Percentiles rank a stretch among this genome's conserved stretches.
Evolutionary conservation across 2,113 vertebrate genomes (phyloP).

Genomic region (Cariama cristata): DNA sequence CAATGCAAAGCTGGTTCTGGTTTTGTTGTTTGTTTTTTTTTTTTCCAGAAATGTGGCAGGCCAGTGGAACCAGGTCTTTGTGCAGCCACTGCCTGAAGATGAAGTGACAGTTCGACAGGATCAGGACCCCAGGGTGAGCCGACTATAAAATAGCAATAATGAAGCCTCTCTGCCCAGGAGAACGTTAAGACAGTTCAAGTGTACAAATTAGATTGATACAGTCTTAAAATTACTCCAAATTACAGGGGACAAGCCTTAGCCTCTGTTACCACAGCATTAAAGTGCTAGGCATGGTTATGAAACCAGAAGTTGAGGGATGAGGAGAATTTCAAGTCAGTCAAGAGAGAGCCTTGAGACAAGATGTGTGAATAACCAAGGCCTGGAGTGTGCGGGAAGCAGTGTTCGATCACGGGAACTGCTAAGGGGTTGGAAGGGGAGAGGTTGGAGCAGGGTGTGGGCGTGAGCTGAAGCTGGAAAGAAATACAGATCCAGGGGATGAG

Average conservation of each 20-base stretch:
- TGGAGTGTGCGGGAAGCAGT: background rate
- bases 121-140: conserved; percentile 91
- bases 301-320: background rate
- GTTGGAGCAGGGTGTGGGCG: background rate
- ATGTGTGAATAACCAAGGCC: background rate
- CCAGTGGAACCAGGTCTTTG: conserved; percentile 96
- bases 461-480: background rate
- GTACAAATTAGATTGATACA: background rate
- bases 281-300: background rate
- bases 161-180: background rate
- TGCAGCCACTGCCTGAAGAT: conserved; percentile 89
- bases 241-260: background rate
- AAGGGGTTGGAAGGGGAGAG: too few relatives aligned
- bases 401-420: background rate
- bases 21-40: background rate
- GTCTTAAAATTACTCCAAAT: background rate
- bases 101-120: conserved; percentile 86
- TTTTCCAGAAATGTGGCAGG: conserved; percentile 84
- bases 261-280: background rate
- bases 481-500: background rate
- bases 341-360: background rate
- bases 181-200: background rate
- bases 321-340: background rate
- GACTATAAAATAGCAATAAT: background rate
- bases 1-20: background rate